Percentiles rank a stretch among this genome's conserved stretches.
Evolutionary conservation across 2,113 vertebrate genomes (phyloP).

Genomic region (Gallinago media): DNA sequence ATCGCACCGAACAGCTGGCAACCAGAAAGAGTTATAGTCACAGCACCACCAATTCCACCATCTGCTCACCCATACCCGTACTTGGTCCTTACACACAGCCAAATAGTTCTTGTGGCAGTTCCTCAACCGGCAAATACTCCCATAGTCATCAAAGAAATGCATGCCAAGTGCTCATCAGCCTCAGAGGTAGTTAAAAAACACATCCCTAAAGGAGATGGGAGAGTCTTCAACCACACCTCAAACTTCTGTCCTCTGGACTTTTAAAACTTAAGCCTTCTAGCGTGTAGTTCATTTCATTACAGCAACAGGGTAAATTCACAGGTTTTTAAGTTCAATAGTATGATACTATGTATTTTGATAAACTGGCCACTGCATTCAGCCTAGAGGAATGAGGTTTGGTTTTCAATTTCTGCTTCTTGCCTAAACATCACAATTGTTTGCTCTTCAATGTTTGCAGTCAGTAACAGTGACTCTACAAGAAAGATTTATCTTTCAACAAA

Average conservation of each 20-base stretch:
- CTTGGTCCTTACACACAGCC: background rate
- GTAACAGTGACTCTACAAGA: background rate
- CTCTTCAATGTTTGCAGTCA: background rate
- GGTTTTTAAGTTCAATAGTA: accelerated
- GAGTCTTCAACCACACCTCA: background rate
- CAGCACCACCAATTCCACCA: background rate
- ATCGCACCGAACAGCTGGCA: accelerated
- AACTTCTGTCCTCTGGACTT: background rate
- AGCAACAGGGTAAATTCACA: accelerated
- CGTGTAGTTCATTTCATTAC: accelerated
- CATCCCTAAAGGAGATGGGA: background rate
- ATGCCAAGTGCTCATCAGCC: background rate
- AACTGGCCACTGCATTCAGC: background rate
- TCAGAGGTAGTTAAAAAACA: accelerated
- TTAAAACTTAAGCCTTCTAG: background rate
- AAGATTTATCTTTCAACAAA: background rate
- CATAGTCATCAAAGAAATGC: background rate
- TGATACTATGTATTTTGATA: background rate
- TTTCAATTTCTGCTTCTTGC: background rate
- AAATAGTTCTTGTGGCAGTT: accelerated
- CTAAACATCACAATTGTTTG: background rate
- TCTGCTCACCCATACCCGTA: accelerated
- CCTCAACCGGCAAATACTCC: background rate
- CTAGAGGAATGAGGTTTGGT: background rate
- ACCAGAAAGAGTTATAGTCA: background rate